Base-by-base conservation (phyloP, 2,888 invertebrate genomes). In the Fragum whitleyi region DNA sequence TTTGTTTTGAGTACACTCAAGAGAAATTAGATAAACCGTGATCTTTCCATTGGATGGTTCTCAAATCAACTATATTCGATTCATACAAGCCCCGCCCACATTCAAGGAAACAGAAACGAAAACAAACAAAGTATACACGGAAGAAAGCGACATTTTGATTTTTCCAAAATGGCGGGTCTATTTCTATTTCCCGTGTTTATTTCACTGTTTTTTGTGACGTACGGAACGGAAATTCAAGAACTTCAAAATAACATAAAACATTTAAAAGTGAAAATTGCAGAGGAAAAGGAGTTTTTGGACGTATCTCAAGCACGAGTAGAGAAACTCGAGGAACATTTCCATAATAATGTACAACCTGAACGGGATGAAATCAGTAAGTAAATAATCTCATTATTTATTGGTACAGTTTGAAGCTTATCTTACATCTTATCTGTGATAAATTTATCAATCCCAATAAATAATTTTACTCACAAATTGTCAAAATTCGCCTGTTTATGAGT, bases 211-310 rank as follows among this genome's bases (percentile, higher is more conserved):
- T 81, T 68, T 1, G 57, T 55, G n/a, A 77, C 62, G 0, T 32
- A 42, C 67, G 81, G 73, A 28, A 32, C 53, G 19, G 81, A 81
- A 6, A 32, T 83, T 32, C 79, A 80, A 55, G 73, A 73, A 21
- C 68, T 85, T 7, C 71, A 70, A 39, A 74, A 80, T 68, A 72
- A 77, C 23, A 85, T 85, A 39, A 42, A 55, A 23, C 51, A 29
- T 21, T 28, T 85, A 57, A 69, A 78, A 57, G 51, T 23, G 21
- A 47, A 59, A 9, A 69, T 85, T 2, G 62, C 59, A 7, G 82
- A 78, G 55, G 85, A 85, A 32, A 47, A 76, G 42, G 77, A 36
- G 5, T 80, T 82, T 47, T 57, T 85, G 16, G 57, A 65, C 51
- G 32, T 78, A 14, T 53, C 80, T 7, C 23, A 68, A 57, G 69